Conservation (phyloP, 2,797 vertebrate species). For the Gallirallus australis region DNA sequence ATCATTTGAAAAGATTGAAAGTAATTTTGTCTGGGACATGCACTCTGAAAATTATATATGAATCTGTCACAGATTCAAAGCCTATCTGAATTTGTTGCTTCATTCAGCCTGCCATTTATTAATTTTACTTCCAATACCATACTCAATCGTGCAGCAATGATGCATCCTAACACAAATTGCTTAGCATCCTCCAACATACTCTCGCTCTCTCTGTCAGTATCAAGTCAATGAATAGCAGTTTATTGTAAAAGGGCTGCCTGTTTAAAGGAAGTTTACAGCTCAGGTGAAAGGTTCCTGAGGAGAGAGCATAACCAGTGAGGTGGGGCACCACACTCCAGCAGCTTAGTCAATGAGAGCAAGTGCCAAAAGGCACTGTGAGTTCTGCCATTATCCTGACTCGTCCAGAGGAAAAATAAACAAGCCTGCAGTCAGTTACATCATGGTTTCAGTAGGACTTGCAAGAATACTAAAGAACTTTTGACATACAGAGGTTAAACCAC, state of each 20-base stretch:
- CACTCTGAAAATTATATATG: neutral
- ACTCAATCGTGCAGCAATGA: neutral
- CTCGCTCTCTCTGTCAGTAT: neutral
- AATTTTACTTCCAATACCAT: neutral
- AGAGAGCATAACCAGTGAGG: neutral
- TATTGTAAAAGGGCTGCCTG: neutral
- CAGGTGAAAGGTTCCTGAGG: neutral
- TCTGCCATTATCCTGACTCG: neutral
- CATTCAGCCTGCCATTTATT: neutral
- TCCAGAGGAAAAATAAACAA: neutral
- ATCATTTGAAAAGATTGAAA: neutral
- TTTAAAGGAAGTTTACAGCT: neutral
- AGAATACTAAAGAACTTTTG: neutral
- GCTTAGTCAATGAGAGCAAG: neutral
- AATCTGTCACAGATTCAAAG: neutral
- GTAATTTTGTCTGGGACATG: neutral
- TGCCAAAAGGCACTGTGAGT: neutral
- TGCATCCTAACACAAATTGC: neutral
- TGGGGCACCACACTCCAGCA: neutral
- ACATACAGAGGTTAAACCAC: neutral
- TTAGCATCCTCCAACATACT: neutral
- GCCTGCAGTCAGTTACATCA: neutral
- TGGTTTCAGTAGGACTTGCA: neutral
- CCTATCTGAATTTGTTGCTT: neutral
- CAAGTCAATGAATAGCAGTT: neutral